Percentiles rank a stretch among this genome's conserved stretches.
Conservation (phyloP, 2,888 invertebrate species). For the Linnaemya tessellans region DNA sequence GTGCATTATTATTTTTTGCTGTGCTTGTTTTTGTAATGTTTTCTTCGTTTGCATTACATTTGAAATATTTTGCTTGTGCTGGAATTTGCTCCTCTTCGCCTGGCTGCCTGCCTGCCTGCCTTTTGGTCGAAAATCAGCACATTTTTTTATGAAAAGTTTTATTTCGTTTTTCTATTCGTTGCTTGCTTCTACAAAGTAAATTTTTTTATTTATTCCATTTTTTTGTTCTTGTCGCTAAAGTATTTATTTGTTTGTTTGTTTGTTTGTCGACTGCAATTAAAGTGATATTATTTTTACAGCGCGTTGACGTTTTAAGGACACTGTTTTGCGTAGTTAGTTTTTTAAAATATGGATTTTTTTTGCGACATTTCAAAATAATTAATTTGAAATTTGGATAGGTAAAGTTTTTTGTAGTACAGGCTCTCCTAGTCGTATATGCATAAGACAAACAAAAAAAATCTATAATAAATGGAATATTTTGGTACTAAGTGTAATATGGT, state of each 20-base stretch:
- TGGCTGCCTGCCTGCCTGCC: constrained; percentile 4
- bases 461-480: too few species aligned
- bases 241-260: constrained; percentile 28
- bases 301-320: constrained; percentile 34
- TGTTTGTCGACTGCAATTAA: constrained; percentile 33
- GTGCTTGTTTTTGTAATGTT: neutral
- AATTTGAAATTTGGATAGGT: neutral
- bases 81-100: neutral
- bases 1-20: neutral
- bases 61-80: constrained; percentile 2
- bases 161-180: constrained; percentile 3
- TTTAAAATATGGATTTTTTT: neutral
- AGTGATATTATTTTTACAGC: constrained; percentile 41
- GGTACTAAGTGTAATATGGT: too few species aligned
- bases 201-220: constrained; percentile 31
- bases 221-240: constrained; percentile 24
- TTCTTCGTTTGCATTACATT: constrained; percentile 26
- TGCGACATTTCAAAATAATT: neutral
- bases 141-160: constrained; percentile 1
- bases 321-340: constrained; percentile 24
- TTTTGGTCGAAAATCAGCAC: constrained; percentile 28
- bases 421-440: too few species aligned
- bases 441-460: too few species aligned
- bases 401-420: too few species aligned
- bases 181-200: neutral